Evolutionary conservation across 2,113 vertebrate species (phyloP).

Genomic region (Entelurus aequoreus): DNA sequence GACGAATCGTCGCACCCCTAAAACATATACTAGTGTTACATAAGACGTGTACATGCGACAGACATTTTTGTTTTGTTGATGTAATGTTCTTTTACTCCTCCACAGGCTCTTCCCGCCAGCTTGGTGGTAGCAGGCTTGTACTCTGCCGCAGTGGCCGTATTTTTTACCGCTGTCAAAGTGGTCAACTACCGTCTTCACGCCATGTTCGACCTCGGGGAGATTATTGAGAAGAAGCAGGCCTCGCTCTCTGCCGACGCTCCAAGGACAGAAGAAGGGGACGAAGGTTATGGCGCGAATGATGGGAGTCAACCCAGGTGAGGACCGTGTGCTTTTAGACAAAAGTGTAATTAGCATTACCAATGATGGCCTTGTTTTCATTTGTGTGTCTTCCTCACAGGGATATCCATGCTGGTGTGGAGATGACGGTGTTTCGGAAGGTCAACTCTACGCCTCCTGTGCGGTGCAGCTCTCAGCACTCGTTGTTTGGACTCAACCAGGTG

Average conservation of each 20-base stretch:
- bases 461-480: conserved; percentile 88
- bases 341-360: neutral
- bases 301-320: conserved; percentile 71
- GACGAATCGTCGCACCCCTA: too few species aligned
- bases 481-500: conserved; percentile 87
- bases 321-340: neutral
- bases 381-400: conserved; percentile 63
- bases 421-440: conserved; percentile 87
- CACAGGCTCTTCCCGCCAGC: conserved; percentile 82
- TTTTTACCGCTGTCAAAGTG: conserved; percentile 83
- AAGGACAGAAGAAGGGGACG: conserved; percentile 72
- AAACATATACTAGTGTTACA: too few species aligned
- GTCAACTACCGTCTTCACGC: conserved; percentile 84
- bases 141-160: conserved; percentile 79
- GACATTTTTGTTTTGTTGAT: neutral
- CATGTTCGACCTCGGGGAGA: conserved; percentile 89
- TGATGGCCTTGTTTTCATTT: neutral
- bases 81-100: neutral
- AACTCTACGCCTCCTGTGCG: conserved; percentile 86
- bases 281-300: conserved; percentile 65
- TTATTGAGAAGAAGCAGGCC: conserved; percentile 83
- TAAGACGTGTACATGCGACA: too few species aligned
- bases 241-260: conserved; percentile 69
- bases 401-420: conserved; percentile 80
- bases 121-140: conserved; percentile 79